Evolutionary conservation across 2,888 invertebrate genomes (phyloP).

Genomic region (Eupithecia subfuscata): DNA sequence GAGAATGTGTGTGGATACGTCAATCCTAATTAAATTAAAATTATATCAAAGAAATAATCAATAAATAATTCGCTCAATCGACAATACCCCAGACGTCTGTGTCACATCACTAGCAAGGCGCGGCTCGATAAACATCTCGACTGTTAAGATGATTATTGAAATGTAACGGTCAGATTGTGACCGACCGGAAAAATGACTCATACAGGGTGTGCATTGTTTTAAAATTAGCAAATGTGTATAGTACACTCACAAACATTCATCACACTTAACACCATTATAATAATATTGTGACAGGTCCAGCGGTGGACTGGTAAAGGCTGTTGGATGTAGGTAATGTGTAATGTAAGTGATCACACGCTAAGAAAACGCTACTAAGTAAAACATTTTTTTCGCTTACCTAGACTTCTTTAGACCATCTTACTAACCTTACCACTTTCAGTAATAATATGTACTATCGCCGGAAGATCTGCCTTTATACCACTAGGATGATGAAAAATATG

Average conservation of each 20-base stretch:
- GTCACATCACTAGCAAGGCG: slow-evolving; percentile 69
- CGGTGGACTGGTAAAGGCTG: too few relatives aligned
- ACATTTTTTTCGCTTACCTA: background rate
- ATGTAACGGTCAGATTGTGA: slow-evolving; percentile 84
- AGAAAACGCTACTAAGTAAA: too few relatives aligned
- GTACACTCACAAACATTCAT: background rate
- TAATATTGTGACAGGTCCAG: too few relatives aligned
- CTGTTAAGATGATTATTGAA: slow-evolving; percentile 84
- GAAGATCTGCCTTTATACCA: too few relatives aligned
- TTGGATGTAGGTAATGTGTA: too few relatives aligned
- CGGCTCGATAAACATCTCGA: slow-evolving; percentile 79
- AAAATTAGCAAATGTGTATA: background rate
- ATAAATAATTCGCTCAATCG: background rate
- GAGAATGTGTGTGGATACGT: too few relatives aligned
- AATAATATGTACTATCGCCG: too few relatives aligned
- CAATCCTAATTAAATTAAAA: background rate
- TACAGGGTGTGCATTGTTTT: slow-evolving; percentile 55
- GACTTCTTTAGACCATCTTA: too few relatives aligned
- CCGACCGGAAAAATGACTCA: slow-evolving; percentile 73
- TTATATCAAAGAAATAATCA: background rate
- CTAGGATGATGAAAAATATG: too few relatives aligned
- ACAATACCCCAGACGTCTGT: background rate
- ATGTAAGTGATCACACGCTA: too few relatives aligned
- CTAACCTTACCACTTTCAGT: too few relatives aligned
- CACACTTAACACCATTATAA: too few relatives aligned